phyloP scores from a whole-genome alignment of 2,797 vertebrate genomes.

The Artibeus lituratus region DNA sequence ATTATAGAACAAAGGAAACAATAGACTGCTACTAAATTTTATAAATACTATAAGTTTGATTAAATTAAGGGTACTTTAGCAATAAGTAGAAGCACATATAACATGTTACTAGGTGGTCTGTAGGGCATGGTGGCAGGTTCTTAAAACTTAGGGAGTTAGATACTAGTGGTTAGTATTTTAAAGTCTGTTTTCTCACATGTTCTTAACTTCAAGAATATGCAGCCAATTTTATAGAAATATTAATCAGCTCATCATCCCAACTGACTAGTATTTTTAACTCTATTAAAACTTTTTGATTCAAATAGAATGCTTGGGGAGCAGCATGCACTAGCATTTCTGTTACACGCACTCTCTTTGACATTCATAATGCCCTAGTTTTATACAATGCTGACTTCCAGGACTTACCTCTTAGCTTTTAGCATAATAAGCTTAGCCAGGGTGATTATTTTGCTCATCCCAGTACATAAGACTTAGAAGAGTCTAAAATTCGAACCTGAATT shows the following conservation, averaged over 20 bases:
- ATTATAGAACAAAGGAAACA: neutral
- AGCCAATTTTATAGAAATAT: neutral
- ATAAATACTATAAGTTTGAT: neutral
- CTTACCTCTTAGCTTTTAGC: neutral
- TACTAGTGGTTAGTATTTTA: neutral
- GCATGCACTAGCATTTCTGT: fast-evolving
- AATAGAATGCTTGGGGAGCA: neutral
- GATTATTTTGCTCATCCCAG: neutral
- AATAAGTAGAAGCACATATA: neutral
- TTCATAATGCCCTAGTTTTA: neutral
- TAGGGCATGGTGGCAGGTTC: neutral
- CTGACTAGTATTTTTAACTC: neutral
- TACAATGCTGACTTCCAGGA: neutral
- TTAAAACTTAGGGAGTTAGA: neutral
- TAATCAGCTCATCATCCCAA: neutral
- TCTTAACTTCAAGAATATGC: neutral
- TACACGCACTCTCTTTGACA: neutral
- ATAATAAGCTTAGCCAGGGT: neutral
- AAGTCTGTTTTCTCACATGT: neutral
- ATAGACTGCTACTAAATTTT: constrained; percentile 32
- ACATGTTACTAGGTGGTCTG: neutral
- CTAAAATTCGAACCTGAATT: neutral
- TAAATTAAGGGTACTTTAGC: constrained; percentile 14
- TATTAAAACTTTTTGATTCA: neutral
- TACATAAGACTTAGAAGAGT: neutral